Base-by-base conservation (phyloP, 2,888 invertebrate genomes). In the Monopis laevigella region DNA sequence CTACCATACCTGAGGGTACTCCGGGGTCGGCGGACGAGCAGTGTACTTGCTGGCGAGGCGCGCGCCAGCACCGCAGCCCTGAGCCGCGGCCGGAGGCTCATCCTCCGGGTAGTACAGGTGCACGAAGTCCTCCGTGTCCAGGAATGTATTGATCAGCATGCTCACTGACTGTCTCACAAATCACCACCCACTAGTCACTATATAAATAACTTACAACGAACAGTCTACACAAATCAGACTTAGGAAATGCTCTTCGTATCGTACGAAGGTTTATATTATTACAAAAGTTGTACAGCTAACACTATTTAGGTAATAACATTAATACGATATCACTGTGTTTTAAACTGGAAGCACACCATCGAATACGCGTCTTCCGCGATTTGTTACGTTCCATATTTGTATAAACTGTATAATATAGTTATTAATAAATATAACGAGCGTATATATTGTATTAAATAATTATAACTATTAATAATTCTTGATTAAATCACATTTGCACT, bases 61-160 rank as follows among this genome's bases (percentile, higher is more conserved):
- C 36, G 80, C 80, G 44, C 77, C 77, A 17, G 73, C 78, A 26
- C 74, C 75, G 51, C 78, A 78, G 38, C 77, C 77, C 52, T 78
- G 78, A 42, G 65, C 56, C 10, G 51, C 59, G 34, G 67, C 28
- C 30, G 44, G 44, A 4, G 40, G 59, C 59, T 80, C 80, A 73
- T 80, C 80, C 62, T 80, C 80, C 43, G 77, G 66, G 48, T 80
- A 80, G 59, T 80, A 78, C 41, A 80, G 60, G 47, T 80, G 80
- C 69, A 80, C 80, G 73, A 80, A 80, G 65, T 80, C 80, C 61
- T 80, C 80, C 71, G 80, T 80, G 73, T 80, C 80, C 67, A 80
- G 65, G 56, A 60, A 77, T 43, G 80, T 80, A 61, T 80, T 80
- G 67, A 80, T 80, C 77, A 80, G 68, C 80, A 80, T 80, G 70